These are phyloP conservation scores for Polydesmus complanatus DNA, from an alignment of 2,888 invertebrate species.

Conservation along the genomic window DNA sequence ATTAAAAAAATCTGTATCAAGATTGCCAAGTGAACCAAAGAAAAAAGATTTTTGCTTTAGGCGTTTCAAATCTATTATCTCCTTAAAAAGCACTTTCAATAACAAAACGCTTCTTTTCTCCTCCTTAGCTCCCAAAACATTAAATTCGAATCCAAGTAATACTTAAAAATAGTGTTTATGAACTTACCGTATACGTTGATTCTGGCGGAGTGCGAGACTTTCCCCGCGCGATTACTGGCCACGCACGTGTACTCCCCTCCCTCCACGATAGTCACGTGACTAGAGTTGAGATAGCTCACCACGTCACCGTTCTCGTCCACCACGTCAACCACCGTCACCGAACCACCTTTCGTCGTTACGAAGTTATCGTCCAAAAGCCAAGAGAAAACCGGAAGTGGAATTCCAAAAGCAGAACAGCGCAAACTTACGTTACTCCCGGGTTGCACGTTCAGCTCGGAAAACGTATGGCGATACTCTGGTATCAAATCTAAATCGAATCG, in stretches of 20 bases:
- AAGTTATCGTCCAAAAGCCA: constrained; percentile 26
- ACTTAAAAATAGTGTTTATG: no score
- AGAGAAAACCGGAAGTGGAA: constrained; percentile 29
- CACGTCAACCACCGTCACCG: constrained; percentile 25
- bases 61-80: no score
- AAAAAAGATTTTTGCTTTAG: no score
- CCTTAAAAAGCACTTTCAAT: no score
- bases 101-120: no score
- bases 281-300: constrained; percentile 27
- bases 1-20: no score
- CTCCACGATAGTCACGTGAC: constrained; percentile 22
- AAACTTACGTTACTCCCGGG: constrained; percentile 29
- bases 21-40: no score
- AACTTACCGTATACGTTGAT: constrained; percentile 27
- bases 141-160: no score
- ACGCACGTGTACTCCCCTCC: constrained; percentile 24
- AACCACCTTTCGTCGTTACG: constrained; percentile 21
- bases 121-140: no score
- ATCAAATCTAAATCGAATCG: constrained; percentile 30
- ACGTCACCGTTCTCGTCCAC: constrained; percentile 28
- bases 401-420: constrained; percentile 32
- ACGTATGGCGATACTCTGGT: constrained; percentile 26
- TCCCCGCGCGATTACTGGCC: constrained; percentile 21
- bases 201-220: constrained; percentile 22
- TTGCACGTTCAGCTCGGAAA: constrained; percentile 26